Evolutionary conservation across 1,140 invertebrate species (phyloP), one percentile per base, ranked within the genome.

Genomic region (Sycophaga agraensis): DNA sequence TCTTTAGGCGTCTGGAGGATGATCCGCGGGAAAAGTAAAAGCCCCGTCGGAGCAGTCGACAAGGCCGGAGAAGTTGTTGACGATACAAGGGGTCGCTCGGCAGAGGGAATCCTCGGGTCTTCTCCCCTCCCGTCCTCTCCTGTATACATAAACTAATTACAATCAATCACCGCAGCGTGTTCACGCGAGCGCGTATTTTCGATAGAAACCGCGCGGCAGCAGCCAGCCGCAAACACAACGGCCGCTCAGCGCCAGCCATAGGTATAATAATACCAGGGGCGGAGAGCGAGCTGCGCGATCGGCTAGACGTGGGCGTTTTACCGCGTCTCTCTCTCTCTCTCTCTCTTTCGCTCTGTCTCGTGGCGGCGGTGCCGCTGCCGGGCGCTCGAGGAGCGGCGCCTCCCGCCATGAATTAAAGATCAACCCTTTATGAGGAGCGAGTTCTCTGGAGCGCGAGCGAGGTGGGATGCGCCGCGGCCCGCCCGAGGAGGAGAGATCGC

Each of bases 351-450:
- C 37, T 14, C 19, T 45, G 17, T 56, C 53, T 11, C 6, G 22
- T n/a, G n/a, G n/a, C n/a, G n/a, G n/a, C n/a, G n/a, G n/a, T n/a
- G n/a, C 12, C 45, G 37, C 14, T 14, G 8, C 37, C 37, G 2
- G 26, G 48, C 31, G n/a, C 45, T 9, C 31, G 31, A 37, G 26
- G 42, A 45, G 37, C 28, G 40, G 51, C 59, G 54, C 63, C 62
- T 67, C 61, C 58, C 58, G 63, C 64, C 61, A 66, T 69, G 67
- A 69, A 70, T 70, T 66, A 67, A 69, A 69, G 66, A 69, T 70
- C 66, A 65, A 65, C 54, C 65, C 65, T 68, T 67, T 67, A 63
- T 66, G 65, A 55, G 60, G 50, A 60, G 37, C 42, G 56, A 53
- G 57, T 57, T 62, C 60, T 12, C 56, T 17, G 57, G 37, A 59